Evolutionary conservation across 1,140 invertebrate species (phyloP).

Genomic region (Drosophila sucinea): DNA sequence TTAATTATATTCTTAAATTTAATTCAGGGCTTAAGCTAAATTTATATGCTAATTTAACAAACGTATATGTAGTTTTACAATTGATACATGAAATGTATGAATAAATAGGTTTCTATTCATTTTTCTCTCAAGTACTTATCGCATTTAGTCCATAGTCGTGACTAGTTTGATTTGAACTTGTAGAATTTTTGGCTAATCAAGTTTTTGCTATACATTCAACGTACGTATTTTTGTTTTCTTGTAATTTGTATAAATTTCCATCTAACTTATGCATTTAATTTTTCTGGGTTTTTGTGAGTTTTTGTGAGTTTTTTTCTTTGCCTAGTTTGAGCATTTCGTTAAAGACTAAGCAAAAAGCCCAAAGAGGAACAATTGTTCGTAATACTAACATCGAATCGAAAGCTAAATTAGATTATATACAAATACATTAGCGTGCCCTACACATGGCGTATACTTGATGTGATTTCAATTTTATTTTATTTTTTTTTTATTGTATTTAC

Average conservation of each 20-base stretch:
- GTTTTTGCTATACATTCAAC: slow-evolving; percentile 32
- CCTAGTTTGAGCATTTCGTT: slow-evolving; percentile 65
- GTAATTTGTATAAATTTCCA: neutral
- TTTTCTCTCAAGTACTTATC: neutral
- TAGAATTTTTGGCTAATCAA: slow-evolving; percentile 64
- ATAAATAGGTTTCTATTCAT: neutral
- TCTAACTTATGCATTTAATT: slow-evolving; percentile 4
- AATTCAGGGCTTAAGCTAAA: neutral
- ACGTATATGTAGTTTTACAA: neutral
- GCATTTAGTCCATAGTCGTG: neutral
- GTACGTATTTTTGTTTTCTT: slow-evolving; percentile 6
- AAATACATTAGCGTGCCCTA: slow-evolving; percentile 38
- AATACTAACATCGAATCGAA: slow-evolving; percentile 21
- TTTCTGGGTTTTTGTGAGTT: slow-evolving; percentile 1
- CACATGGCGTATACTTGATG: slow-evolving; percentile 71
- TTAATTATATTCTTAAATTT: neutral
- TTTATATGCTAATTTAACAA: neutral
- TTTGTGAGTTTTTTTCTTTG: slow-evolving; percentile 6
- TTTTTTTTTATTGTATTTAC: slow-evolving; percentile 31
- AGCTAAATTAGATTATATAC: slow-evolving; percentile 48
- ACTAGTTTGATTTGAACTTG: slow-evolving; percentile 10
- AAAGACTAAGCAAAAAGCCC: slow-evolving; percentile 52
- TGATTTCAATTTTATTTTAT: slow-evolving; percentile 51
- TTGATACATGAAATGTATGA: neutral
- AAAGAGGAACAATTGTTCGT: slow-evolving; percentile 64